Conservation (phyloP, 1,140 invertebrate genomes). For the Drosophila funebris region DNA sequence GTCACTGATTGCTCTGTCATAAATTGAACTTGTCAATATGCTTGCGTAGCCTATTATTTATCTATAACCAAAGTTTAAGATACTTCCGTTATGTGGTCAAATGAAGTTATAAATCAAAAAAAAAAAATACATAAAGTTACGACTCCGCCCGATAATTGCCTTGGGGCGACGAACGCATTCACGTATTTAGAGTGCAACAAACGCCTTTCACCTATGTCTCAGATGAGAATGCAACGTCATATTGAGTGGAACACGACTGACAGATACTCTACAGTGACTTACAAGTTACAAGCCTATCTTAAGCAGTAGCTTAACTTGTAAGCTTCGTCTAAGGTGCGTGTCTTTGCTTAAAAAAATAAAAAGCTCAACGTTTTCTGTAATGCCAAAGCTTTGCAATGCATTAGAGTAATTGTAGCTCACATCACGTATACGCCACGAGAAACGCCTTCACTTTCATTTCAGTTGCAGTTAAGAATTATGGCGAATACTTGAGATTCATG, state of each 20-base stretch:
- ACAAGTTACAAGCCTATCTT: not conserved
- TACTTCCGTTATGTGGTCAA: constrained; percentile 24
- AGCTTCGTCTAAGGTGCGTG: not conserved
- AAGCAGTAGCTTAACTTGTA: not conserved
- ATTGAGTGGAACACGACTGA: not conserved
- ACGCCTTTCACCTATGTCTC: constrained; percentile 18
- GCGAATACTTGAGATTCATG: constrained; percentile 34
- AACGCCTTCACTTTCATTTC: constrained; percentile 53
- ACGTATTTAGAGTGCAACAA: constrained; percentile 17
- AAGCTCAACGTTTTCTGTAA: not conserved
- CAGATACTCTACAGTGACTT: not conserved
- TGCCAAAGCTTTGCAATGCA: not conserved
- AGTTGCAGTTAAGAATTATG: constrained; percentile 47
- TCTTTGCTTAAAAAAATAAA: not conserved
- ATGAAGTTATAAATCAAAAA: constrained; percentile 25
- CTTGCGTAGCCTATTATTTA: not conserved
- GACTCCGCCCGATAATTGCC: constrained; percentile 29
- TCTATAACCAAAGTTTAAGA: not conserved
- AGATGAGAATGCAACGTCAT: not conserved
- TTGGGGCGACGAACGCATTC: constrained; percentile 9
- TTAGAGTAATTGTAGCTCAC: not conserved
- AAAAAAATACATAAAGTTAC: not conserved
- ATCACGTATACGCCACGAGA: constrained; percentile 1
- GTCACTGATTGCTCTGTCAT: not conserved
- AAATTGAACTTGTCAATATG: not conserved